A percentile compares a stretch with the other conserved stretches of the same genome.
Conservation (phyloP, 2,888 invertebrate species). For the Ceraclea dissimilis region DNA sequence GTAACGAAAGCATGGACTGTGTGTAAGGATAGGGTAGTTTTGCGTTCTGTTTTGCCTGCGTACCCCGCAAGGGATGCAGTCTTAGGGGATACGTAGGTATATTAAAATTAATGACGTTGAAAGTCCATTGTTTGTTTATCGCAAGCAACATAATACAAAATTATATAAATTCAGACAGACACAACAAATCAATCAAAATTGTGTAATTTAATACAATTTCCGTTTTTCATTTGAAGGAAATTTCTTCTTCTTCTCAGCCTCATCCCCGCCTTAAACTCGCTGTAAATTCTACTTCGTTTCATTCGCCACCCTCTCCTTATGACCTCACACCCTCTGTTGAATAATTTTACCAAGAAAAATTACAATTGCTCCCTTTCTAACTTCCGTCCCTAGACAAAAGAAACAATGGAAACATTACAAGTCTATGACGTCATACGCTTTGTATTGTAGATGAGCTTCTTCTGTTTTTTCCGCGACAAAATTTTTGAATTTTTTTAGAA, state of each 20-base stretch:
- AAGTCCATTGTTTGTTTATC: too few species aligned
- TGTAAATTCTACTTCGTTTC: neutral
- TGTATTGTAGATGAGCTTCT: neutral
- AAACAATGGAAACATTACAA: constrained; percentile 6
- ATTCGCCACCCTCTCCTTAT: constrained; percentile 7
- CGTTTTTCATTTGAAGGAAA: constrained; percentile 13
- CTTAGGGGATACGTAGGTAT: too few species aligned
- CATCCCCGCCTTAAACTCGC: neutral
- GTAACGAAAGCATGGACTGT: too few species aligned
- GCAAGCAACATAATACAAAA: too few species aligned
- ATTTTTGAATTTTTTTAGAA: neutral
- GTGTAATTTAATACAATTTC: constrained; percentile 18
- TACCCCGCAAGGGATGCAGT: too few species aligned
- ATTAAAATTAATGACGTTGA: too few species aligned
- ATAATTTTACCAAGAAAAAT: constrained; percentile 22
- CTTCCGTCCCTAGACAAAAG: constrained; percentile 13
- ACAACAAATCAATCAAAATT: constrained; percentile 10
- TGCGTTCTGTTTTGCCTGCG: too few species aligned
- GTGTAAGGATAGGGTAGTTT: too few species aligned
- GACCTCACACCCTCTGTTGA: constrained; percentile 12
- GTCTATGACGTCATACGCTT: neutral
- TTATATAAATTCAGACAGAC: too few species aligned
- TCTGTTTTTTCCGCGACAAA: too few species aligned
- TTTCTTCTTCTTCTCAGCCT: constrained; percentile 2
- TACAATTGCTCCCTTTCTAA: constrained; percentile 19